Conservation (phyloP, 2,113 vertebrate genomes). For the Tichodroma muraria region DNA sequence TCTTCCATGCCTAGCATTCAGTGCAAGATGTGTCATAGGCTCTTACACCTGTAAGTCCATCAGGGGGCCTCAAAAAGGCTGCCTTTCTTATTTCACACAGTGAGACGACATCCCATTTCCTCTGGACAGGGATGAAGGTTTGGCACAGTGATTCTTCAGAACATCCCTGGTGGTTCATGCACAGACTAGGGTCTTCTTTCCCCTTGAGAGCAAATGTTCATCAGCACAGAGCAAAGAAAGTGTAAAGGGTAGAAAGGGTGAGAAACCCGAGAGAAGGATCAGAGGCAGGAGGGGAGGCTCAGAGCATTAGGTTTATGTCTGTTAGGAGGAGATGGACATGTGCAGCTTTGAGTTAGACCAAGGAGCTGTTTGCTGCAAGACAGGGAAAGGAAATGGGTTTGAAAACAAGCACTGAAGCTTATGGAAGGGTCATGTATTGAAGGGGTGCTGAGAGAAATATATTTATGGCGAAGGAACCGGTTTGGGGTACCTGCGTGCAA, state of each 20-base stretch:
- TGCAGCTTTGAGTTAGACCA: background rate
- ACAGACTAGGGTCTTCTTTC: conserved; percentile 3
- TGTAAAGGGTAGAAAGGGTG: background rate
- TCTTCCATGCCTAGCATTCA: background rate
- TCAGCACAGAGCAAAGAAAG: background rate
- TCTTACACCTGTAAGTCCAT: background rate
- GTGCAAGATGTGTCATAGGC: background rate
- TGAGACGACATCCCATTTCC: background rate
- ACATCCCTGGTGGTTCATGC: background rate
- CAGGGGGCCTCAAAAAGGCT: background rate
- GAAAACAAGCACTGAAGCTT: conserved; percentile 28
- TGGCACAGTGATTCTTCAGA: background rate
- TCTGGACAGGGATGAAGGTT: background rate
- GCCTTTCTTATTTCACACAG: background rate
- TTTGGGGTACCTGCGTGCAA: background rate
- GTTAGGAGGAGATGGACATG: conserved; percentile 5
- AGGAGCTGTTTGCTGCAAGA: background rate
- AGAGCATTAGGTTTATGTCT: background rate
- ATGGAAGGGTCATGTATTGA: background rate
- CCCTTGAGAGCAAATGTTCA: conserved; percentile 1
- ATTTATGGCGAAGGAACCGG: background rate
- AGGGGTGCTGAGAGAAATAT: background rate
- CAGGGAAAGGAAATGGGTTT: background rate
- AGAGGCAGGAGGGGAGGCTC: background rate
- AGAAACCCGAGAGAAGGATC: background rate